Conservation (phyloP, 2,888 invertebrate genomes). For the Hoplodrina blanda region DNA sequence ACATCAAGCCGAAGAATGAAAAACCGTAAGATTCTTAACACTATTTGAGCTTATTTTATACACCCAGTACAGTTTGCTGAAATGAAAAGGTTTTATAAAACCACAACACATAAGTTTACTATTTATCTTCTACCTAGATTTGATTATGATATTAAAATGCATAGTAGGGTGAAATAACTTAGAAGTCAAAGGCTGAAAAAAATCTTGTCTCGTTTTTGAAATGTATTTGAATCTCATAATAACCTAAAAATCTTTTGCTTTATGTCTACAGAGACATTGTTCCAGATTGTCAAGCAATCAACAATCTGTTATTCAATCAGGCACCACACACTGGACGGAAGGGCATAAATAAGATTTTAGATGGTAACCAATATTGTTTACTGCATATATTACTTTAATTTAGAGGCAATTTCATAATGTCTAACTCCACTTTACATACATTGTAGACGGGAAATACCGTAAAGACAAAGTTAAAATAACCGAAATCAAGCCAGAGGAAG, state of each 20-base stretch:
- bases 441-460: constrained; percentile 64
- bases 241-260: neutral
- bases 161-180: too few relatives aligned
- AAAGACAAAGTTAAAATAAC: constrained; percentile 63
- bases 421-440: neutral
- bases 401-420: neutral
- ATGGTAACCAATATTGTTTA: constrained; percentile 66
- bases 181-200: too few relatives aligned
- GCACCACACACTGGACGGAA: constrained; percentile 68
- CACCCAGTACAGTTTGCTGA: neutral
- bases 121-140: too few relatives aligned
- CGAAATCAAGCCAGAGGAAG: constrained; percentile 67
- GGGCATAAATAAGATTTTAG: constrained; percentile 65
- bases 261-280: constrained; percentile 70
- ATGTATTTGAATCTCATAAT: neutral
- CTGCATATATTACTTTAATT: neutral
- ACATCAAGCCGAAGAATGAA: constrained; percentile 51
- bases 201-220: too few relatives aligned
- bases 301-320: constrained; percentile 78
- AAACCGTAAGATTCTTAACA: constrained; percentile 26
- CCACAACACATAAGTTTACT: neutral
- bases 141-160: too few relatives aligned
- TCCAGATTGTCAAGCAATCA: constrained; percentile 75
- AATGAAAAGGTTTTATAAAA: neutral
- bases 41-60: neutral